Percentiles rank a stretch among this genome's conserved stretches.
Conservation (phyloP, 2,797 vertebrate genomes). For the Periparus ater region DNA sequence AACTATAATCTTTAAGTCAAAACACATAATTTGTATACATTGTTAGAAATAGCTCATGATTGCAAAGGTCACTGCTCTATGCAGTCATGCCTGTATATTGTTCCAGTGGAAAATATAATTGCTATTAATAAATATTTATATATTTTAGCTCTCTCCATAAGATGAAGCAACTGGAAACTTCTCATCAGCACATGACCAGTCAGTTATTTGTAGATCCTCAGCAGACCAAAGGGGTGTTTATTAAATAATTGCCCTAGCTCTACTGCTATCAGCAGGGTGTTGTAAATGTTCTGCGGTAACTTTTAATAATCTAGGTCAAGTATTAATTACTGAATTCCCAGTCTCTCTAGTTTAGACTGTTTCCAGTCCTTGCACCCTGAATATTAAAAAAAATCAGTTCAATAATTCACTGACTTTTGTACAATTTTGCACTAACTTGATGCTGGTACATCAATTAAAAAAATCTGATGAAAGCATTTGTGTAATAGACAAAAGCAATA, state of each 20-base stretch:
- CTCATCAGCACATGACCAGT: neutral
- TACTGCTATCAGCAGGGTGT: neutral
- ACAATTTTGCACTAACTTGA: neutral
- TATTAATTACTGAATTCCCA: neutral
- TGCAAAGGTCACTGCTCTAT: neutral
- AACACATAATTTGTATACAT: neutral
- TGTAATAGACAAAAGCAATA: constrained; percentile 15
- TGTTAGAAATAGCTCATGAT: neutral
- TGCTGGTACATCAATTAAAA: neutral
- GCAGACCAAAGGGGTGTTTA: neutral
- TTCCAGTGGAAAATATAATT: neutral
- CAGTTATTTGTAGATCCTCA: neutral
- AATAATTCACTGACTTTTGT: neutral
- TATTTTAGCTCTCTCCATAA: neutral
- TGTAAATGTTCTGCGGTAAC: neutral
- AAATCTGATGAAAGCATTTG: neutral
- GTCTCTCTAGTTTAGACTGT: neutral
- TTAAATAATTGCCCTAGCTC: neutral
- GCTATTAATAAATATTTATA: neutral
- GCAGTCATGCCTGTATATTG: neutral
- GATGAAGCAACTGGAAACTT: neutral
- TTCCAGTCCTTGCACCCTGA: neutral
- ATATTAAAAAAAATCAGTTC: neutral
- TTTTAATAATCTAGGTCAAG: neutral
- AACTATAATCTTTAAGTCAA: neutral